Evolutionary conservation across 2,797 vertebrate genomes (phyloP), one percentile per base, ranked within the genome.

Genomic region (Sebastes steindachneri): DNA sequence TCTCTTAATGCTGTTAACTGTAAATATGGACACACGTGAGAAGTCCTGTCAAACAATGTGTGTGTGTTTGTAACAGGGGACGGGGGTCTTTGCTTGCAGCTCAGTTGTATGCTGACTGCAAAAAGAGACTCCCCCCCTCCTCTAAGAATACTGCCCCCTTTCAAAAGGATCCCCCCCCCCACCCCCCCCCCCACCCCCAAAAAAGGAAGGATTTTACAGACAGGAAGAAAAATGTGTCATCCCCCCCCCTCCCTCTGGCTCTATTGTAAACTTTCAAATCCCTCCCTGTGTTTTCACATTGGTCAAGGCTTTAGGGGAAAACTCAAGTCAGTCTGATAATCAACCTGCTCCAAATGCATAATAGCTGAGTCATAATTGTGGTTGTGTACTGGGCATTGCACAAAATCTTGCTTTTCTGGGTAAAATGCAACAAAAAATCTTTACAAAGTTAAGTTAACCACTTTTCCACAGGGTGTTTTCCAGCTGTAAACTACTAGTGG

Each of bases 141-240:
- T 55, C 25, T 19, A 77, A 65, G 66, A 75, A 85, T 73, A 84
- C 68, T 72, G 68, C 72, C 83, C 85, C 37, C 9, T 57, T 53
- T 84, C 35, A 72, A 71, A 77, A 72, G 67, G 35, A 63, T 25
- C 19, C 23, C 23, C 23, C 23, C 23, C 23, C 23, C n/a, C n/a
- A n/a, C n/a, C n/a, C n/a, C n/a, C n/a, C n/a, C n/a, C n/a, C n/a
- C n/a, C n/a, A n/a, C n/a, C n/a, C n/a, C n/a, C n/a, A n/a, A 35
- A 35, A 35, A 35, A 35, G 58, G 85, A 72, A 70, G 77, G 60
- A 84, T 88, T 87, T 86, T 86, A 89, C 79, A 86, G 79, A 80
- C 83, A 87, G 85, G 77, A 90, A 89, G 86, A 88, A 85, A 86
- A 87, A 82, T 88, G 73, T 87, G 78, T 77, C 74, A 84, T 67